Conservation (phyloP, 2,888 invertebrate species). For the Lochmaea capreae region DNA sequence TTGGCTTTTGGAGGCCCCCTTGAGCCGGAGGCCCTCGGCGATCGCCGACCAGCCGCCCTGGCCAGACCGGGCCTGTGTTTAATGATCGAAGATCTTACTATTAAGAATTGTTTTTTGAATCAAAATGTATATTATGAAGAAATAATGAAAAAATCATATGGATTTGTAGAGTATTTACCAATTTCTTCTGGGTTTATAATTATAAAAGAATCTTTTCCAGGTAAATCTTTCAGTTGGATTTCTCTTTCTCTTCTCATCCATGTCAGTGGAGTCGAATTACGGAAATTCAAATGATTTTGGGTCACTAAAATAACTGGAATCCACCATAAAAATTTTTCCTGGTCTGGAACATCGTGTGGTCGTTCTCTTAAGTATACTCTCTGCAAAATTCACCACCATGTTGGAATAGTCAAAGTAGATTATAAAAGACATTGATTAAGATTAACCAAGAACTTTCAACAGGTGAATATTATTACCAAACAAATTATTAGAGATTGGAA, state of each 20-base stretch:
- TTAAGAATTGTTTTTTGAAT: too few relatives aligned
- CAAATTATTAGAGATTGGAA: too few relatives aligned
- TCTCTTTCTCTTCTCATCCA: conserved; percentile 76
- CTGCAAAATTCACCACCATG: conserved; percentile 59
- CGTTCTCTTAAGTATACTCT: conserved; percentile 79
- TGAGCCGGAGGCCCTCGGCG: too few relatives aligned
- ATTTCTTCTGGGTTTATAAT: conserved; percentile 88
- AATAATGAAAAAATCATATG: too few relatives aligned
- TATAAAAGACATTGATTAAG: not conserved
- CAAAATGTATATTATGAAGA: too few relatives aligned
- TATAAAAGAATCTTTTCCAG: conserved; percentile 73
- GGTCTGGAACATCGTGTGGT: conserved; percentile 78
- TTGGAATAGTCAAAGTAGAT: not conserved
- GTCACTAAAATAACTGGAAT: conserved; percentile 75
- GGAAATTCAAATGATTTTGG: conserved; percentile 72
- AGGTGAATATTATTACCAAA: too few relatives aligned
- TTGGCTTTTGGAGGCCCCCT: too few relatives aligned
- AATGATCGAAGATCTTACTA: too few relatives aligned
- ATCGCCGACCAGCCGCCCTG: too few relatives aligned
- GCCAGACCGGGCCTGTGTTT: too few relatives aligned
- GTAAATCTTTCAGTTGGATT: conserved; percentile 68
- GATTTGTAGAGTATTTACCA: conserved; percentile 66
- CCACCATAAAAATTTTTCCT: conserved; percentile 80
- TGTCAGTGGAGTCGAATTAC: conserved; percentile 68
- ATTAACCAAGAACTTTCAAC: too few relatives aligned